phyloP scores from a whole-genome alignment of 2,797 vertebrate species.

The Parauchenoglanis ngamensis region DNA sequence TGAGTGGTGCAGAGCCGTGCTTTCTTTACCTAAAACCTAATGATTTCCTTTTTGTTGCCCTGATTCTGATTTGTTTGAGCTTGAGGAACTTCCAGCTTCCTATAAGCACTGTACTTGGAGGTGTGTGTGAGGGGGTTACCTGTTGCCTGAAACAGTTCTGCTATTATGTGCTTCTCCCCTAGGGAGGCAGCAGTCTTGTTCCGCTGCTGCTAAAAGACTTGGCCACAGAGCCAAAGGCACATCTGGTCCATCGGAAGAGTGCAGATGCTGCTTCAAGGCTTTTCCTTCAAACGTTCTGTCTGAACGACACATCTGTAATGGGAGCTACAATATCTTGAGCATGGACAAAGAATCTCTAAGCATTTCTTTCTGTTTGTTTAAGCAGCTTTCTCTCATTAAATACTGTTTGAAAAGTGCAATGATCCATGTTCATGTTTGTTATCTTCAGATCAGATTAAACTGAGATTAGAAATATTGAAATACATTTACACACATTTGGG shows the following conservation, averaged over 20 bases:
- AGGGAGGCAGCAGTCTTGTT: slow-evolving; percentile 63
- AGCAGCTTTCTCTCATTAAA: background rate
- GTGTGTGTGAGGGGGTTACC: slow-evolving; percentile 67
- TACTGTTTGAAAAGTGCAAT: background rate
- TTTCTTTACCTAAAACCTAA: background rate
- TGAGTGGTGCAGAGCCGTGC: background rate
- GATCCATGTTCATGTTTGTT: background rate
- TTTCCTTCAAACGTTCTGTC: slow-evolving; percentile 38
- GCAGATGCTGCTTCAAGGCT: slow-evolving; percentile 69
- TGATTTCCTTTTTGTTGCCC: background rate
- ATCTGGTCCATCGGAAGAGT: slow-evolving; percentile 72
- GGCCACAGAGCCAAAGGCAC: slow-evolving; percentile 69
- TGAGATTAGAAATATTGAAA: background rate
- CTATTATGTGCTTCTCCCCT: slow-evolving; percentile 72
- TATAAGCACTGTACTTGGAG: slow-evolving; percentile 1
- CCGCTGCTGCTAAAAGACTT: slow-evolving; percentile 69
- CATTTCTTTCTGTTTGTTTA: slow-evolving; percentile 6
- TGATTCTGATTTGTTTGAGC: background rate
- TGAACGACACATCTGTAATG: slow-evolving; percentile 28
- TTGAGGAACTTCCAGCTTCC: slow-evolving; percentile 17
- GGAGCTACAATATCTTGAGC: slow-evolving; percentile 21
- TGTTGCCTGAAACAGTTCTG: slow-evolving; percentile 74
- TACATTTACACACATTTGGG: background rate
- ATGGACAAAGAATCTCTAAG: background rate
- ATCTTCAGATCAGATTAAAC: background rate